Base-by-base conservation (phyloP, 2,113 vertebrate genomes). In the Mesembrinibis cayennensis region DNA sequence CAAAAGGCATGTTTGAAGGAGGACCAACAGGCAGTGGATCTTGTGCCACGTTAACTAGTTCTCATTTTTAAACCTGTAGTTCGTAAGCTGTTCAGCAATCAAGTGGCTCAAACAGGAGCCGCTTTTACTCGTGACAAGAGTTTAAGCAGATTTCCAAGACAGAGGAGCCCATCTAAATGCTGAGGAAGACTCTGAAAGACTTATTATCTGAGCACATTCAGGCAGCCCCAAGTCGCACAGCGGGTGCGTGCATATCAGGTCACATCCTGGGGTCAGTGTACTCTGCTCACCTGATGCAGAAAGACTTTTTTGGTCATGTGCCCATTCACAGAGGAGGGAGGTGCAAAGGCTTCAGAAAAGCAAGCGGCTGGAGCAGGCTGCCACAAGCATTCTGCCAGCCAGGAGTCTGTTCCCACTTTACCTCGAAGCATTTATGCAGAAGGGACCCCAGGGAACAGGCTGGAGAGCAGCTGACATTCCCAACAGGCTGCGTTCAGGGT, bases 231-330 rank as follows among this genome's bases (percentile, higher is more conserved):
- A 70, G 34, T 11, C 0, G 0, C 53, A 20, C 30, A 47, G 61
- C 2, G 0, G 16, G 36, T 0, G 0, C 0, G 1, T 13, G 12
- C 26, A 2, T 5, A 3, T 50, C 49, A 29, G 61, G 47, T 44
- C 18, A 42, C 59, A 58, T 4, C 42, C 8, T 20, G 32, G 19
- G 26, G 61, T 62, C 34, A 30, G 11, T 4, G 16, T 8, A 32
- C 49, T 27, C 69, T 0, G 1, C 47, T 76, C 52, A 25, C 29
- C 45, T 36, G 40, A 38, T 7, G 42, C 10, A 11, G 29, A 6
- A n/a, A 6, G 20, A 36, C 8, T 29, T 87, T 73, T 91, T 34
- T n/a, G 63, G 17, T 40, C 55, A 25, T 3, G n/a, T 42, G 14
- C 53, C 14, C 29, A 26, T 61, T 62, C 49, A 36, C 2, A 58